Evolutionary conservation across 2,797 vertebrate genomes (phyloP), one percentile per base, ranked within the genome.

Genomic region (Rhyacichthys aspro): DNA sequence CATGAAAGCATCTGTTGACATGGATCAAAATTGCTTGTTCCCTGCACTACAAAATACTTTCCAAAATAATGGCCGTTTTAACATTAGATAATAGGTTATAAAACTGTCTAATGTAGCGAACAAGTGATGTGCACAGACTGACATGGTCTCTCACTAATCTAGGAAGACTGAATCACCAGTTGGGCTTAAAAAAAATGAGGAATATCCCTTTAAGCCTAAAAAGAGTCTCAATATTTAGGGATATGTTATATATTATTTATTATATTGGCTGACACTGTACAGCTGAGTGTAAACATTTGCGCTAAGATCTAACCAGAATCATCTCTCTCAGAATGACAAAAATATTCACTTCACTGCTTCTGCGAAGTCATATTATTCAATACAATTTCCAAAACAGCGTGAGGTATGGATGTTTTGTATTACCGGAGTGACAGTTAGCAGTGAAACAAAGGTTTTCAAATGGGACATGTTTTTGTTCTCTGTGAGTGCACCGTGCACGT

Each of bases 291-390:
- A 44, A 44, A 44, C 5, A 44, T 44, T 18, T 18, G 16, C 11
- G 16, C 16, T 10, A 7, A 41, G 5, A n/a, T 41, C 39, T 41
- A 41, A 41, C 32, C 3, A 17, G 33, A 49, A 49, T 49, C 10
- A 34, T 49, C 34, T 16, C 34, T 32, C 47, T 36, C 28, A 11
- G 32, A 15, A 9, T 32, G 33, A 28, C 23, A 28, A 28, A 49
- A 49, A 16, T 9, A 5, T 34, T 32, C 16, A 11, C 23, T 18
- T 49, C 10, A 15, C 47, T 1, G 47, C 47, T 34, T 32, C 47
- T 49, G 47, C 47, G 34, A 52, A 52, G 49, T 38, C 8, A 18
- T 37, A 52, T 52, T 18, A 52, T 52, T 33, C 11, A 57, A 43
- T 17, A 33, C 42, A 57, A 43, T 43, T 37, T 43, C 14, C 19